phyloP scores from a whole-genome alignment of 2,113 vertebrate genomes.

The Zingel zingel region DNA sequence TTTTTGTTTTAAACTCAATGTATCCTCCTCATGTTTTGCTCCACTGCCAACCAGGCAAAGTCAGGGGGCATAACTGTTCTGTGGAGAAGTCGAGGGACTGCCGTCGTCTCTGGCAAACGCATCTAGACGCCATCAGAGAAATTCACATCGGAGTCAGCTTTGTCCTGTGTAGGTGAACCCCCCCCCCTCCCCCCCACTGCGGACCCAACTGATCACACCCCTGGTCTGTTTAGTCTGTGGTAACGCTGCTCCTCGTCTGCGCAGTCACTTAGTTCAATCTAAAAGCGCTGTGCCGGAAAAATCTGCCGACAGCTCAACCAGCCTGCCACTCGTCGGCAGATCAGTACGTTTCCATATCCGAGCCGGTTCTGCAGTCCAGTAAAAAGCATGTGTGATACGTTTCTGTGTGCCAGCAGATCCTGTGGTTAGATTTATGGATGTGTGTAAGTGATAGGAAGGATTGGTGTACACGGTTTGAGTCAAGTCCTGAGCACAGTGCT shows the following conservation, averaged over 20 bases:
- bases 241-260: conserved; percentile 38
- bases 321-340: conserved; percentile 2
- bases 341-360: conserved; percentile 2
- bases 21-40: conserved; percentile 53
- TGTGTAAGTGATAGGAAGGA: conserved; percentile 57
- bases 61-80: conserved; percentile 59
- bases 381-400: conserved; percentile 60
- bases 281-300: conserved; percentile 39
- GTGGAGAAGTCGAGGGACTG: conserved; percentile 34
- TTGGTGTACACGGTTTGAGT: conserved; percentile 56
- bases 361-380: conserved; percentile 48
- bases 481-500: conserved; percentile 76
- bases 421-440: conserved; percentile 46
- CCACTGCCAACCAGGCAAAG: conserved; percentile 61
- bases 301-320: conserved; percentile 6
- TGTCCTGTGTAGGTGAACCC: conserved; percentile 12
- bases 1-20: conserved; percentile 58
- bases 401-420: conserved; percentile 58
- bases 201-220: conserved; percentile 2
- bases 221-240: conserved; percentile 28
- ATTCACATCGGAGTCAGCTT: conserved; percentile 45
- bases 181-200: neutral
- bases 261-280: conserved; percentile 33
- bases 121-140: conserved; percentile 42
- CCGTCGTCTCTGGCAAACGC: conserved; percentile 16